Evolutionary conservation across 2,888 invertebrate species (phyloP), one percentile per base, ranked within the genome.

Genomic region (Apamea sordens): DNA sequence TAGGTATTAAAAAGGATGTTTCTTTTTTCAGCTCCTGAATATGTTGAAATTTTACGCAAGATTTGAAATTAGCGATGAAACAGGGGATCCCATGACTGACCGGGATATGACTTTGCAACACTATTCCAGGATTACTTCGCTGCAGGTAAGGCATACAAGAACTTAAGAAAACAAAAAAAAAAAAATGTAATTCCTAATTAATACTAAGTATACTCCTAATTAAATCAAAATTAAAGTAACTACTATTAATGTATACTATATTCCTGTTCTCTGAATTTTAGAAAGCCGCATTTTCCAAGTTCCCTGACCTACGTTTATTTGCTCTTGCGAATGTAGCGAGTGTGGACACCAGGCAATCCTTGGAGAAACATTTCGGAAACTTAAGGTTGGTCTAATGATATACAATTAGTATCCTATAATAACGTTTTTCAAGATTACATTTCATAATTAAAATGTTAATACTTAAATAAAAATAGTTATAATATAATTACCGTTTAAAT

Each of bases 31-130:
- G 98, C 97, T 99, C 10, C 95, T 99, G 90, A 98, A 99, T 88
- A 99, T 99, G 98, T 95, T 99, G 75, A 99, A 99, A 93, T 99
- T 99, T 93, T 99, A 99, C 95, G 98, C 99, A 0, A 98, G 99
- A 81, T 99, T 99, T 95, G 99, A 99, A 96, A 99, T 99, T 85
- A 99, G 99, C 94, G 99, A 99, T 92, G 98, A 98, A 91, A 98
- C 98, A 1, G 99, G 99, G 0, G 99, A 99, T 93, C 98, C 99
- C 0, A 97, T 99, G 88, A 98, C 98, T 0, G 99, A 99, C 92
- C 98, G 98, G 84, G 99, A 99, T 91, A 99, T 99, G 98, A 99
- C 99, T 59, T 98, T 99, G 91, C 96, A 98, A 50, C 99, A 99
- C 95, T 99, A 99, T 93, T 98, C 98, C 47, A 98, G 98, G 94